Base-by-base conservation (phyloP, 2,113 vertebrate species). In the Macrotus californicus region DNA sequence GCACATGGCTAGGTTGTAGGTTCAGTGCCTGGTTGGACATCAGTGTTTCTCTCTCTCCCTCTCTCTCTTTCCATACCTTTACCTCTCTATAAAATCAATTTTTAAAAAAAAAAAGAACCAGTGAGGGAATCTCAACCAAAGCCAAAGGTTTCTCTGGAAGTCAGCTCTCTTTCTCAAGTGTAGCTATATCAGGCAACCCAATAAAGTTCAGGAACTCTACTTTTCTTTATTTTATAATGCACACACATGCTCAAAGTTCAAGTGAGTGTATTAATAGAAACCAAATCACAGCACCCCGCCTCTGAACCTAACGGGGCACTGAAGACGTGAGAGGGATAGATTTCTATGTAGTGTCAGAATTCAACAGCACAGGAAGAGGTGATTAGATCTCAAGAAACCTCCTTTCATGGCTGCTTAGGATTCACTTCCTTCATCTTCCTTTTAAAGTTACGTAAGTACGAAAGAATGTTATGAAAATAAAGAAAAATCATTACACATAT, bases 401-500 rank as follows among this genome's bases (percentile, higher is more conserved):
- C 10, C 6, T 87, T 36, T 56, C 34, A 4, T 41, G 64, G 8
- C 11, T 75, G 48, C 21, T 61, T 52, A 52, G 52, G 52, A 77
- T 72, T 87, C 66, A n/a, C 66, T 94, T 46, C n/a, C 29, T 92
- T 46, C 56, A 46, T 59, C 54, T 94, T 80, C n/a, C 36, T 64
- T 64, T 84, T 87, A 29, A 87, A 83, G 39, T 66, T 73, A 87
- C 12, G 52, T 83, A 92, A 59, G 18, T 21, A 59, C 26, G 66
- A 50, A 86, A 75, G 34, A 91, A 46, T 76, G 21, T 54, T 89
- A 72, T 18, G 18, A 67, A 96, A 96, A 77, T 89, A 81, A 76
- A 50, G 39, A 86, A 81, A 93, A 94, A 79, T 81, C 46, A 73
- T 75, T 52, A 43, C 18, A 22, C 22, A 91, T 13, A 75, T 72